These are phyloP conservation scores for Dendrolimus houi DNA, from an alignment of 2,888 invertebrate genomes.

Conservation along the genomic window DNA sequence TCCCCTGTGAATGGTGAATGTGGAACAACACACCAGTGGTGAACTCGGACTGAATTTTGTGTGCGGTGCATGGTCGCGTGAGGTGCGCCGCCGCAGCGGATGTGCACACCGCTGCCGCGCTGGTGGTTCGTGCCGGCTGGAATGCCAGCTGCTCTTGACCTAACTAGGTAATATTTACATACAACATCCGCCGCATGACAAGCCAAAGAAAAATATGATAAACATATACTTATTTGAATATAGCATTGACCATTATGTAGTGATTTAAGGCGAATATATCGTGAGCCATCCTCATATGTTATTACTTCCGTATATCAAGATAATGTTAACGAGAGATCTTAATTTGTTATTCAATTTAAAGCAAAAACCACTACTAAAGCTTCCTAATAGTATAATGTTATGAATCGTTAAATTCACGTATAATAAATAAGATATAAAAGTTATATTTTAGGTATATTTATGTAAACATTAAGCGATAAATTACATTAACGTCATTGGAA, in stretches of 20 bases:
- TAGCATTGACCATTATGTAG: conserved; percentile 1
- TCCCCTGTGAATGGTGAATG: conserved; percentile 49
- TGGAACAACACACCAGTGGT: conserved; percentile 36
- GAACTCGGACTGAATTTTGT: conserved; percentile 22
- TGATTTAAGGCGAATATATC: neutral
- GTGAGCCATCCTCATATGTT: conserved; percentile 18
- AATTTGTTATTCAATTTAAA: conserved; percentile 7
- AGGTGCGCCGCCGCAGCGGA: conserved; percentile 54
- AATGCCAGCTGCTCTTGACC: conserved; percentile 75
- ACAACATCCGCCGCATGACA: conserved; percentile 8
- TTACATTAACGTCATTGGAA: neutral
- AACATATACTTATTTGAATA: neutral
- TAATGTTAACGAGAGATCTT: conserved; percentile 20
- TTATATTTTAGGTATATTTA: no score
- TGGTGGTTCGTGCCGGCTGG: conserved; percentile 67
- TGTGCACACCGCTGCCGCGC: conserved; percentile 68
- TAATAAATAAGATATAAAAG: no score
- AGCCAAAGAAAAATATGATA: conserved; percentile 5
- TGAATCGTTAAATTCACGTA: no score
- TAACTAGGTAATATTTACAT: conserved; percentile 56
- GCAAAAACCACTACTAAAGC: no score
- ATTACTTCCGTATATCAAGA: conserved; percentile 26
- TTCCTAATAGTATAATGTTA: no score
- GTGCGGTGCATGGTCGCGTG: conserved; percentile 35
- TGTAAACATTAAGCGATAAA: conserved; percentile 1